phyloP scores from a whole-genome alignment of 2,113 vertebrate species.

The Gymnobelideus leadbeateri region DNA sequence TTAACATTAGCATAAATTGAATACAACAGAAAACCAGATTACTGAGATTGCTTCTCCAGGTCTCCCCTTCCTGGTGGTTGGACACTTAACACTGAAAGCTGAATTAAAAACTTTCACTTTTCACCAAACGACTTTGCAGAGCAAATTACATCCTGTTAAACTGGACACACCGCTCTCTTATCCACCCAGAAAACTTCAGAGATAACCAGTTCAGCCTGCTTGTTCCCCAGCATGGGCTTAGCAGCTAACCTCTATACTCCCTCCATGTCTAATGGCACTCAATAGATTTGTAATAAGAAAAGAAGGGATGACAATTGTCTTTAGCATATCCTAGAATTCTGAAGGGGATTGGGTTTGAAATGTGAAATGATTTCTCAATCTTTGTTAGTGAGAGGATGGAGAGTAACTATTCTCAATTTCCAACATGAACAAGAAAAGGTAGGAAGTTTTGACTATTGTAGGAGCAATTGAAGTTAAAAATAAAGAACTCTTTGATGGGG shows the following conservation, averaged over 20 bases:
- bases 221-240: slow-evolving; percentile 17
- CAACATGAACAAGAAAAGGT: not conserved
- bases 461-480: not conserved
- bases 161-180: slow-evolving; percentile 39
- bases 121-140: slow-evolving; percentile 35
- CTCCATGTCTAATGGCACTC: not conserved
- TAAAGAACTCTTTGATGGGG: not conserved
- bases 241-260: not conserved
- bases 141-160: slow-evolving; percentile 39
- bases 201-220: slow-evolving; percentile 63
- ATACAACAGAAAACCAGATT: accelerated
- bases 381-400: not conserved
- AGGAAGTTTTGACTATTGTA: not conserved
- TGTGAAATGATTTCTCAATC: not conserved
- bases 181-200: slow-evolving; percentile 25
- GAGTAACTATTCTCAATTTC: not conserved
- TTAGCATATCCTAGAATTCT: not conserved
- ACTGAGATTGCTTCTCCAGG: not conserved
- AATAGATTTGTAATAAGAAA: not conserved
- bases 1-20: not conserved
- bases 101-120: not conserved
- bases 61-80: too few relatives aligned
- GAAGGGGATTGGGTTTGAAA: not conserved
- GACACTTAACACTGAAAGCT: not conserved
- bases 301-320: not conserved